Base-by-base conservation (phyloP, 2,113 vertebrate species). In the Cynopterus brachyotis region DNA sequence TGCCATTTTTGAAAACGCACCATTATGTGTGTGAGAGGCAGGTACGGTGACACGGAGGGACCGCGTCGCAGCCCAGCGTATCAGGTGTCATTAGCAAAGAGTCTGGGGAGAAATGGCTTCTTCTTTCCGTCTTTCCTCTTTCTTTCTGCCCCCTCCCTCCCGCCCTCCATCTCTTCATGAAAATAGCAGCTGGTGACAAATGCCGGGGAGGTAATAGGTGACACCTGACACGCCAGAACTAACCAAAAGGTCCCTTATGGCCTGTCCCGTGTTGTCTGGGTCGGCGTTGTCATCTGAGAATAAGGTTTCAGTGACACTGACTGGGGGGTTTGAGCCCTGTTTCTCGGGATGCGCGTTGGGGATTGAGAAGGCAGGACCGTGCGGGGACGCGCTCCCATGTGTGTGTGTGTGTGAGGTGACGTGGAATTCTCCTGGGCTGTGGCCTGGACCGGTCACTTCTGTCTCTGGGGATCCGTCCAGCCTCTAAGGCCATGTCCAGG, bases 1-100 rank as follows among this genome's bases (percentile, higher is more conserved):
- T 96, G 98, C 97, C 70, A 72, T 96, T 97, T 86, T 96, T 37
- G 94, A 97, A 97, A 97, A 94, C 89, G 97, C 96, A 70, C 81
- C 62, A 98, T 98, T 92, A 95, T 20, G 95, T 94, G 96, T 92
- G 91, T 89, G 93, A 87, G 82, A 96, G 90, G 91, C 91, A 97
- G 95, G 86, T 57, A 55, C 0, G 15, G 70, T 37, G 96, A 91
- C 91, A 45, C 4, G 0, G 11, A 96, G 95, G 75, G 93, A 82
- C 95, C 67, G 47, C 90, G 75, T 6, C 64, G 94, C 45, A 64
- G 50, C 69, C 84, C 57, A 96, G 73, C 42, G 1, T 79, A 88
- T 89, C 95, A 91, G 96, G 92, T 97, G 91, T 86, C 69, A 79
- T 40, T 72, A 96, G 92, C 86, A 60, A n/a, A 55, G 35, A 11